Evolutionary conservation across 1,140 invertebrate species (phyloP).

Genomic region (Macrocentrus cingulum): DNA sequence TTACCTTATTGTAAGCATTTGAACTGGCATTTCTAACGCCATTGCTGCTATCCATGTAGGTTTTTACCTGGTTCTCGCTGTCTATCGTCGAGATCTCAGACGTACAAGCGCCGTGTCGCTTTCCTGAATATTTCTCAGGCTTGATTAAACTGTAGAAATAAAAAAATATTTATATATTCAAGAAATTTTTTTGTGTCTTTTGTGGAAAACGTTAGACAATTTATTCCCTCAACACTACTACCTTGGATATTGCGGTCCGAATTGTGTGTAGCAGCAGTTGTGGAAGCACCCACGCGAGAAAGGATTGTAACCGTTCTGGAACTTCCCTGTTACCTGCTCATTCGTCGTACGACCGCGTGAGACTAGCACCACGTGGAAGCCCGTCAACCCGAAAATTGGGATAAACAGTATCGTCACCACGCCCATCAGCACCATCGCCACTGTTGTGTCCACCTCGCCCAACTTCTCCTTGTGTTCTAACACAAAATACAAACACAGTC

Average conservation of each 20-base stretch:
- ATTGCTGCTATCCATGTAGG: constrained; percentile 95
- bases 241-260: constrained; percentile 96
- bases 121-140: constrained; percentile 58
- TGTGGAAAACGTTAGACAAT: constrained; percentile 1
- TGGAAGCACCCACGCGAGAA: constrained; percentile 91
- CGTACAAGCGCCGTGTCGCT: constrained; percentile 54
- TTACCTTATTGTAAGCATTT: constrained; percentile 92
- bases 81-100: constrained; percentile 59
- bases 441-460: constrained; percentile 78
- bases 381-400: constrained; percentile 95
- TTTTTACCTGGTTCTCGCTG: constrained; percentile 84
- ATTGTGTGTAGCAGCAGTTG: constrained; percentile 94
- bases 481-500: constrained; percentile 88
- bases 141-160: constrained; percentile 54
- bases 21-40: constrained; percentile 78
- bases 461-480: constrained; percentile 82
- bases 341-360: constrained; percentile 99
- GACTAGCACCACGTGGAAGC: constrained; percentile 96
- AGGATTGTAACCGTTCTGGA: constrained; percentile 95
- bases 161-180: not conserved
- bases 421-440: constrained; percentile 92
- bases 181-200: no score
- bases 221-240: constrained; percentile 49
- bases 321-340: constrained; percentile 99
- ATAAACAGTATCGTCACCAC: constrained; percentile 89